phyloP scores from a whole-genome alignment of 2,797 vertebrate genomes.

The Gila robusta region DNA sequence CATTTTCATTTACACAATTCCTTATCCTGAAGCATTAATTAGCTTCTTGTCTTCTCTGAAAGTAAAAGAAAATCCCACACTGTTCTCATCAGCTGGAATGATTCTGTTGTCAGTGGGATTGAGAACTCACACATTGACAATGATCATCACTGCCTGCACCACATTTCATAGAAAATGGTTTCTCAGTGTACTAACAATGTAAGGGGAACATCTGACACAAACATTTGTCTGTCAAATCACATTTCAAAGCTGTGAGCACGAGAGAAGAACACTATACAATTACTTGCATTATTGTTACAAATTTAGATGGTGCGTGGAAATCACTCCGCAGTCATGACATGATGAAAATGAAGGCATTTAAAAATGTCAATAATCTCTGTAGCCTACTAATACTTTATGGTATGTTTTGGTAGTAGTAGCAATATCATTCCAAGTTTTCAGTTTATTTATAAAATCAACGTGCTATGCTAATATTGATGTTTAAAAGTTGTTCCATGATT shows the following conservation, averaged over 20 bases:
- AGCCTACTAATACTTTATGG: background rate
- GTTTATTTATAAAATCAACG: background rate
- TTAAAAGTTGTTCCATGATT: background rate
- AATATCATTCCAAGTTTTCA: conserved; percentile 9
- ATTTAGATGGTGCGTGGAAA: background rate
- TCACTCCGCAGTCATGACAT: background rate
- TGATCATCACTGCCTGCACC: background rate
- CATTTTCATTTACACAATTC: background rate
- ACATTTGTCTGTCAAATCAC: background rate
- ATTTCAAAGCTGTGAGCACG: background rate
- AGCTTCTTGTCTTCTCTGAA: background rate
- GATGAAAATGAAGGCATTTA: background rate
- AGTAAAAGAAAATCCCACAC: background rate
- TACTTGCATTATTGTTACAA: background rate
- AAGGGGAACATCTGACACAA: background rate
- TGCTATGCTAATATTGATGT: background rate
- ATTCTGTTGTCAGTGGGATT: conserved; percentile 4
- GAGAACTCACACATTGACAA: conserved; percentile 6
- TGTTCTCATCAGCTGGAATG: conserved; percentile 8
- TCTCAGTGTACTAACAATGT: background rate
- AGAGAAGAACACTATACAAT: background rate
- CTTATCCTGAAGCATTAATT: background rate
- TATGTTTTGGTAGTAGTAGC: background rate
- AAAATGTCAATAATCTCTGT: background rate
- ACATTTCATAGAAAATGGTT: conserved; percentile 4